These are phyloP conservation scores for Callocephalon fimbriatum DNA, from an alignment of 2,113 vertebrate genomes.

Conservation along the genomic window DNA sequence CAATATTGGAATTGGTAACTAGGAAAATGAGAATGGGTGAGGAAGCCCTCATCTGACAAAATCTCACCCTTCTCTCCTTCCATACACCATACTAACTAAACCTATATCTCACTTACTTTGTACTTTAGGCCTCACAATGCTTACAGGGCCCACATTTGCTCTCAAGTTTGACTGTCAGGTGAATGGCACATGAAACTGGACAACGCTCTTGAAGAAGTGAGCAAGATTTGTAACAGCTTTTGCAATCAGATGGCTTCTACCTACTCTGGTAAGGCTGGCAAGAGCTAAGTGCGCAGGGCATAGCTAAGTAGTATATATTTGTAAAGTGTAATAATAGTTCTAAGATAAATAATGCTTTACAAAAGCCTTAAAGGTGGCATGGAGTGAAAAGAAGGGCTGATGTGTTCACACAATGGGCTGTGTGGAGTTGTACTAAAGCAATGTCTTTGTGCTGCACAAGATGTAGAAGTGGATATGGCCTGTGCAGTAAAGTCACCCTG, in stretches of 20 bases:
- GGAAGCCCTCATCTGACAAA: neutral
- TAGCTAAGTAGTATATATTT: neutral
- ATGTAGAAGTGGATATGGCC: neutral
- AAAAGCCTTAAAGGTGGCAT: neutral
- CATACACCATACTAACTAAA: neutral
- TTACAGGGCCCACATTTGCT: neutral
- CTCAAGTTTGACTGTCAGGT: neutral
- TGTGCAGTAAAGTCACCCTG: neutral
- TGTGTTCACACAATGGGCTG: neutral
- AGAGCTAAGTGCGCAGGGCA: neutral
- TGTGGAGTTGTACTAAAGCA: neutral
- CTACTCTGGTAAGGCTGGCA: neutral
- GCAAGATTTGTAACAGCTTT: neutral
- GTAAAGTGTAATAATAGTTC: neutral
- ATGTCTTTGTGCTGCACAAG: neutral
- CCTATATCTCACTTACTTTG: neutral
- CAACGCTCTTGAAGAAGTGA: neutral
- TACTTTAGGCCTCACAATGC: neutral
- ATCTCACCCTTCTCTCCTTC: neutral
- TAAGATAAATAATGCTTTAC: neutral
- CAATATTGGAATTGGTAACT: neutral
- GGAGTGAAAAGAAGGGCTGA: neutral
- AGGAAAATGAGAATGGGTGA: neutral
- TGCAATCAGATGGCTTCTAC: neutral
- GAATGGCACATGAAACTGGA: neutral